A percentile compares a stretch with the other conserved stretches of the same genome.
Conservation (phyloP, 2,888 invertebrate species). For the Epiblema foenella region DNA sequence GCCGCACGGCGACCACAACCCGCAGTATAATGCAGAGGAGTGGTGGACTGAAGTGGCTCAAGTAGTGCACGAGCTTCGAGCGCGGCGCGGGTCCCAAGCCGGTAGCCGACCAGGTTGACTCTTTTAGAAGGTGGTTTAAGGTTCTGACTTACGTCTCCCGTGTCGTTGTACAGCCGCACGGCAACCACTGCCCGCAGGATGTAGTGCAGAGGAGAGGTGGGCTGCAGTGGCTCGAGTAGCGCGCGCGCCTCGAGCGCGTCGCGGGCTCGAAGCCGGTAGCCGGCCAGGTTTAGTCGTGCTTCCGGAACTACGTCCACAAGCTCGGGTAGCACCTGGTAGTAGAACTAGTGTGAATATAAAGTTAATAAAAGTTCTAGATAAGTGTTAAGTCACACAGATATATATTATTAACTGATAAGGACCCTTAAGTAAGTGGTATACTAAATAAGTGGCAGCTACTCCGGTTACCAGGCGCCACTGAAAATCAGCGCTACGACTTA, state of each 20-base stretch:
- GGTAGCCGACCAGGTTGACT: slow-evolving; percentile 80
- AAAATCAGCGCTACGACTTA: no score
- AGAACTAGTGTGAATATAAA: not conserved
- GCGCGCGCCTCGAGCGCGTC: slow-evolving; percentile 95
- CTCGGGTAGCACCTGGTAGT: slow-evolving; percentile 89
- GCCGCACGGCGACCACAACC: slow-evolving; percentile 96
- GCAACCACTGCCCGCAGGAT: slow-evolving; percentile 98
- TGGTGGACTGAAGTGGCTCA: slow-evolving; percentile 96
- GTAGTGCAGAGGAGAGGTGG: slow-evolving; percentile 97
- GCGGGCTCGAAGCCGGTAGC: slow-evolving; percentile 95
- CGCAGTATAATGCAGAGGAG: slow-evolving; percentile 98
- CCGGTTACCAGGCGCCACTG: no score
- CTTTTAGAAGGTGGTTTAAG: slow-evolving; percentile 45
- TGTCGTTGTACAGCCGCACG: slow-evolving; percentile 96
- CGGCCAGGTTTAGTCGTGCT: slow-evolving; percentile 97
- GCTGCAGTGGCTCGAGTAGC: slow-evolving; percentile 95
- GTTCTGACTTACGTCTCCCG: slow-evolving; percentile 94
- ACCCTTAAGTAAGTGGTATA: no score
- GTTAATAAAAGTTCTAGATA: no score
- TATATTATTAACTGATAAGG: no score
- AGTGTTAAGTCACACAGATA: no score
- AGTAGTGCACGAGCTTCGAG: slow-evolving; percentile 94
- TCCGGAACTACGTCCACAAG: slow-evolving; percentile 98
- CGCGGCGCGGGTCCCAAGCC: slow-evolving; percentile 94
- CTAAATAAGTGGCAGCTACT: no score